Base-by-base conservation (phyloP, 1,140 invertebrate genomes). In the Danaus melanippus region DNA sequence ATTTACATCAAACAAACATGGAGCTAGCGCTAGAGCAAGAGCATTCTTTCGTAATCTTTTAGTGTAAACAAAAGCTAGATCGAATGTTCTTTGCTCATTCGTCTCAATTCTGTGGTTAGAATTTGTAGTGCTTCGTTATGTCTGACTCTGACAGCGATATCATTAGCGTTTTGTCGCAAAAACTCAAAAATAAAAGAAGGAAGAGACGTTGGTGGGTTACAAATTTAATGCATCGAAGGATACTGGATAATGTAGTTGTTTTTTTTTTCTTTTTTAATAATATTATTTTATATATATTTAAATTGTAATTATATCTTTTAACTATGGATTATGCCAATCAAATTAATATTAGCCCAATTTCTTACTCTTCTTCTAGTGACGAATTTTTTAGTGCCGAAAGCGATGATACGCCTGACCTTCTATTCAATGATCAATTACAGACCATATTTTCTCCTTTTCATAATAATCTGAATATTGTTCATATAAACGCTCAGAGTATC, bases 131-230 rank as follows among this genome's bases (percentile, higher is more conserved):
- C 53, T 60, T 60, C 53, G 53, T 41, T 56, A 60, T 60, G 58
- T 60, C 53, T 55, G 58, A 60, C 53, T 60, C 58, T 60, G 53
- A 60, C 53, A 55, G 58, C 53, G 53, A 60, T 55, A 55, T 60
- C 9, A 60, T 60, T 43, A 58, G 47, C 51, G 50, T 56, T 56
- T 56, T 56, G 54, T 50, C 46, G 54, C 54, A 56, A 56, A 49
- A 50, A 56, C 56, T 51, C 42, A 58, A 58, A 52, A 52, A 56
- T 48, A 48, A 56, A 56, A 56, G 48, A 57, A 58, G 48, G 48
- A 51, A 51, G 56, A 58, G 49, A 47, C 56, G 50, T 53, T 53
- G 57, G 51, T 59, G 57, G 56, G 56, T 58, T 52, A 58, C 56
- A 51, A 58, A 58, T 51, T 50, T 56, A 56, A 56, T 56, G 55